Evolutionary conservation across 64 coral and sea anemone genomes (phyloP).

Genomic region (Montipora capricornis): DNA sequence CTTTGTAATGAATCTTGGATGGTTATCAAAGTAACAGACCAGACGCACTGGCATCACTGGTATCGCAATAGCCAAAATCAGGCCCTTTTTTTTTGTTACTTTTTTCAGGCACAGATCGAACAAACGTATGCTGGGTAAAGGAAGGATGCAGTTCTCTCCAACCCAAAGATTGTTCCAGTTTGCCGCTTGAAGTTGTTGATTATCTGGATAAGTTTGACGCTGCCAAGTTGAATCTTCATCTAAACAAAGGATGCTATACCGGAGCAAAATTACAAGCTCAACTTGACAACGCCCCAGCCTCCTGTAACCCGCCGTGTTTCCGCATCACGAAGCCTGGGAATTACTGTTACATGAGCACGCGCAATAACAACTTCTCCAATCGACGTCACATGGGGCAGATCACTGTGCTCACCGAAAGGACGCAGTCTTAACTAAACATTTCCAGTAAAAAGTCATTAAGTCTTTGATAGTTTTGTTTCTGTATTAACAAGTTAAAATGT

Average conservation of each 20-base stretch:
- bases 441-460: no score
- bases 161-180: slow-evolving; percentile 39
- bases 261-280: slow-evolving; percentile 19
- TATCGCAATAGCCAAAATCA: no score
- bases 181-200: slow-evolving; percentile 67
- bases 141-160: slow-evolving; percentile 49
- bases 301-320: slow-evolving; percentile 70
- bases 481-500: no score
- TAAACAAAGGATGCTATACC: slow-evolving; percentile 53
- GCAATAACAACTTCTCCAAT: slow-evolving; percentile 78
- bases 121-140: slow-evolving; percentile 55
- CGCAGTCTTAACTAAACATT: neutral
- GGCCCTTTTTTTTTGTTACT: neutral
- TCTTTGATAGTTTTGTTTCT: no score
- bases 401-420: neutral
- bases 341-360: slow-evolving; percentile 73
- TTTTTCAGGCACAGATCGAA: slow-evolving; percentile 60
- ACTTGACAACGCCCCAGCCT: slow-evolving; percentile 60
- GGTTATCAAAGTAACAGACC: no score
- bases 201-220: slow-evolving; percentile 17
- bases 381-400: slow-evolving; percentile 70
- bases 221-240: slow-evolving; percentile 39
- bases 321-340: slow-evolving; percentile 63
- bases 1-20: no score
- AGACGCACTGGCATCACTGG: no score